These are phyloP conservation scores for Plebejus anna DNA, from an alignment of 2,888 invertebrate species.

Conservation along the genomic window DNA sequence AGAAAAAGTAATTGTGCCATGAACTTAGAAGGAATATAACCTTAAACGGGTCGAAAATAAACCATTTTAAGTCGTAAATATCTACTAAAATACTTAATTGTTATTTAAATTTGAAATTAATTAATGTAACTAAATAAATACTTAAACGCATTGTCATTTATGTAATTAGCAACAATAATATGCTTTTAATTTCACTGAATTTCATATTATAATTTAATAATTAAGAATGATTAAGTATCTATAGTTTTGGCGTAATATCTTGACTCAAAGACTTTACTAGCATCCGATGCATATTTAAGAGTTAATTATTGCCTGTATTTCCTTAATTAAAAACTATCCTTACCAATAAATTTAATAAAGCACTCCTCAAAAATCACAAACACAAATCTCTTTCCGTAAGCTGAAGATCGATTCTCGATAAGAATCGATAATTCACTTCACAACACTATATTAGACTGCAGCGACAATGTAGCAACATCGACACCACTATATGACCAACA, in stretches of 20 bases:
- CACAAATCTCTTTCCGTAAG: background rate
- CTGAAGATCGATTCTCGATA: constrained; percentile 13
- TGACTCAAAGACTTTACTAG: too few relatives aligned
- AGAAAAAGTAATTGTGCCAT: constrained; percentile 35
- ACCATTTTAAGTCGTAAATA: background rate
- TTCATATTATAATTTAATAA: too few relatives aligned
- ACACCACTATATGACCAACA: constrained; percentile 15
- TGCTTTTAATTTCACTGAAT: too few relatives aligned
- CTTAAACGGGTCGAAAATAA: background rate
- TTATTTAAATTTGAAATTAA: background rate
- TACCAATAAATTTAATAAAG: background rate
- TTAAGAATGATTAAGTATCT: too few relatives aligned
- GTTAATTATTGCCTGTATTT: too few relatives aligned
- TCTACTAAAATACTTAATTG: background rate
- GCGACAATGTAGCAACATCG: background rate
- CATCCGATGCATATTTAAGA: too few relatives aligned
- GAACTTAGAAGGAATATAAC: background rate
- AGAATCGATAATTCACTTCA: constrained; percentile 12
- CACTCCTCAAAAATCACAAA: background rate
- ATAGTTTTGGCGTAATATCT: too few relatives aligned
- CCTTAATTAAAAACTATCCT: background rate
- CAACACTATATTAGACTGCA: background rate
- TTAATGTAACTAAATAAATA: background rate
- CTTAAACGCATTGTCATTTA: background rate
- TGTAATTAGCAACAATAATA: too few relatives aligned